Base-by-base conservation (phyloP, 2,888 invertebrate genomes). In the Neuroscelio doddi region DNA sequence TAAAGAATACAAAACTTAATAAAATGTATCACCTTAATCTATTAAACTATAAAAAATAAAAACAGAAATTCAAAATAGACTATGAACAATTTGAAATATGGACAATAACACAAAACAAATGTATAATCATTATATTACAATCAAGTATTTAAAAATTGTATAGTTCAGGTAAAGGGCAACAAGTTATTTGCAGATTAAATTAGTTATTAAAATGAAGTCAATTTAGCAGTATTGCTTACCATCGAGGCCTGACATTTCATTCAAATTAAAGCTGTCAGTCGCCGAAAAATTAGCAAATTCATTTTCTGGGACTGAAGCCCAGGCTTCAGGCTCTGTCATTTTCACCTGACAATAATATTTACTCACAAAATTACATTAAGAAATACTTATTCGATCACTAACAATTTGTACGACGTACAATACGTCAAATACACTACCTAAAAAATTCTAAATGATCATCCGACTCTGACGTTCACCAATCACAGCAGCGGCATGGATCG, bases 221-320 rank as follows among this genome's bases (percentile, higher is more conserved):
- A 21, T 12, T 15, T 12, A 39, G 21, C 7, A 12, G 38, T 47
- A 66, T 45, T 63, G 80, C 85, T 85, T 86, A 91, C 92, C 92
- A 85, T 92, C 91, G 70, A 92, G 88, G 79, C 90, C 91, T 72
- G 88, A 87, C 39, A 92, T 87, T 77, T 91, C 92, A 67, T 88
- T 88, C 26, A 91, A 86, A 82, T 90, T 90, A 79, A 91, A 91
- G 49, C 88, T 89, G 74, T 90, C 89, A 69, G 76, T 83, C 3
- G 84, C 69, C 55, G 85, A 78, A 77, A 87, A 87, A 77, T 83
- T 83, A 58, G 85, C 79, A 76, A 80, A 83, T 71, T 80, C 81
- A 72, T 78, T 80, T 51, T 83, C 81, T 69, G 78, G 80, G 67
- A 72, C 72, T 50, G 81, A 70, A 42, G 77, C 71, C 81, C 81